Conservation (phyloP, 2,888 invertebrate species). For the Polymixis flavicincta region DNA sequence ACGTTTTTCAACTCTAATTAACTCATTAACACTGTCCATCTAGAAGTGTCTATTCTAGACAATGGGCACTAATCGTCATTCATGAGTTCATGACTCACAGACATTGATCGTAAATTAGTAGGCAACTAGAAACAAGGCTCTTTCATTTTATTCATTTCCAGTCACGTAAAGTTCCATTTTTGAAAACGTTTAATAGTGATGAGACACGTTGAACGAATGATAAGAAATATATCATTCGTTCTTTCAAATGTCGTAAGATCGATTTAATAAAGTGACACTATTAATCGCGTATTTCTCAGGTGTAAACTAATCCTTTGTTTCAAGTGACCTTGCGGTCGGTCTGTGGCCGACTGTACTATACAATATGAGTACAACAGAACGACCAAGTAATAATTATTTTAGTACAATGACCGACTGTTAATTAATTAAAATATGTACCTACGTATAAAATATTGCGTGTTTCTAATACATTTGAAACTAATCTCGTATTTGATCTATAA, state of each 20-base stretch:
- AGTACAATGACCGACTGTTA: slow-evolving; percentile 44
- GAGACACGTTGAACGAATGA: slow-evolving; percentile 37
- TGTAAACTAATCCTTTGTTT: slow-evolving; percentile 68
- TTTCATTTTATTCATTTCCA: slow-evolving; percentile 1
- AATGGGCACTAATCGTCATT: slow-evolving; percentile 29
- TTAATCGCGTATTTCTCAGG: slow-evolving; percentile 47
- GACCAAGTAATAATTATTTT: slow-evolving; percentile 50
- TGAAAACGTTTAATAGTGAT: slow-evolving; percentile 17
- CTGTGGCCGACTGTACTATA: slow-evolving; percentile 44
- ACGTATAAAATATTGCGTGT: no score
- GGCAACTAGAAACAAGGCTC: slow-evolving; percentile 19
- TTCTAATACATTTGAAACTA: slow-evolving; percentile 31
- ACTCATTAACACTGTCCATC: slow-evolving; percentile 34
- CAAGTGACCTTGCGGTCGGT: slow-evolving; percentile 66
- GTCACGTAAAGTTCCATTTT: slow-evolving; percentile 15
- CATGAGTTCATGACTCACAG: slow-evolving; percentile 43
- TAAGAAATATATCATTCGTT: slow-evolving; percentile 35
- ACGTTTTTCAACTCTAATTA: slow-evolving; percentile 40
- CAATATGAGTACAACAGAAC: slow-evolving; percentile 16
- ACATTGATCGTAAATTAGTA: slow-evolving; percentile 15
- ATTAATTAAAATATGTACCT: slow-evolving; percentile 49
- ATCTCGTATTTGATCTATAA: slow-evolving; percentile 27
- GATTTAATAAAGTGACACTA: slow-evolving; percentile 24
- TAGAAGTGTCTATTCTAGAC: slow-evolving; percentile 45
- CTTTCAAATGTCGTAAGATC: slow-evolving; percentile 15